Conservation (phyloP, 2,113 vertebrate genomes). For the Alethe diademata region DNA sequence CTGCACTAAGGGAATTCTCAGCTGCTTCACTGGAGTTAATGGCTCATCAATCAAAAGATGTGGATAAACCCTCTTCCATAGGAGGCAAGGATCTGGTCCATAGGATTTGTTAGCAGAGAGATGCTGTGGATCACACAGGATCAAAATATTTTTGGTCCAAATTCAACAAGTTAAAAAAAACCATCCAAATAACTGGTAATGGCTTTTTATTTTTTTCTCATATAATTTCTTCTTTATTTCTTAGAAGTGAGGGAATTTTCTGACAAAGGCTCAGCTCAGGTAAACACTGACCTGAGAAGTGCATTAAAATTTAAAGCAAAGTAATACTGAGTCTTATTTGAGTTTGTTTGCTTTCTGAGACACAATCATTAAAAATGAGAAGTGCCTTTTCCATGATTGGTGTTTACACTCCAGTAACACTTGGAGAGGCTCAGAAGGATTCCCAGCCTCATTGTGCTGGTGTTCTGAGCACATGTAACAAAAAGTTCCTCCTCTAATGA, state of each 20-base stretch:
- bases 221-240: not conserved
- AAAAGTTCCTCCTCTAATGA: slow-evolving; percentile 16
- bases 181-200: not conserved
- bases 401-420: slow-evolving; percentile 31
- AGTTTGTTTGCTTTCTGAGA: slow-evolving; percentile 26
- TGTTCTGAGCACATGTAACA: not conserved
- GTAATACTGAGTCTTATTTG: not conserved
- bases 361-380: not conserved
- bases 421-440: slow-evolving; percentile 10
- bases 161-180: not conserved
- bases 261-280: not conserved
- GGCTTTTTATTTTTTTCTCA: not conserved
- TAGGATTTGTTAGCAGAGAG: not conserved
- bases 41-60: not conserved
- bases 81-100: not conserved
- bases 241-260: not conserved
- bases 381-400: slow-evolving; percentile 10
- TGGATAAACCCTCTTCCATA: not conserved
- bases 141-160: not conserved
- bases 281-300: not conserved
- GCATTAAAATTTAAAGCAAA: not conserved
- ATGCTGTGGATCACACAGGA: not conserved
- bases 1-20: not conserved
- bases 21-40: not conserved
- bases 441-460: not conserved